Percentiles rank a stretch among this genome's conserved stretches.
These are phyloP conservation scores for Lepidocolaptes lacrymiger DNA, from an alignment of 2,797 vertebrate species.

Conservation along the genomic window DNA sequence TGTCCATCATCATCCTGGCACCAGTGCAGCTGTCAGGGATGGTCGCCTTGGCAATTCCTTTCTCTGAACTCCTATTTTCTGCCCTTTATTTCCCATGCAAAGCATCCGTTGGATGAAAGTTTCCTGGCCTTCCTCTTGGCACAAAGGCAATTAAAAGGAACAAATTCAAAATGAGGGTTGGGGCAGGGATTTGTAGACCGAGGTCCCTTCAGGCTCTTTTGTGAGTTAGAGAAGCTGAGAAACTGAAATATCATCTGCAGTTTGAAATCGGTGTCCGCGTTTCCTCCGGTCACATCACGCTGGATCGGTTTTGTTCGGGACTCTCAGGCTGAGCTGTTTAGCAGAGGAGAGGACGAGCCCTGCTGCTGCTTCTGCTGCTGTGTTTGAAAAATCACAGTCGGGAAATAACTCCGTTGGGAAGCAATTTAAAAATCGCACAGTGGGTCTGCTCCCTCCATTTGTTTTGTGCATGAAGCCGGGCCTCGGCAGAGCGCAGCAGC, in stretches of 20 bases:
- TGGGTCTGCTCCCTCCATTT: slow-evolving; percentile 21
- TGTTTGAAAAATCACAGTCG: not conserved
- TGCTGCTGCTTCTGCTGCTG: not conserved
- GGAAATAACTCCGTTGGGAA: slow-evolving; percentile 11
- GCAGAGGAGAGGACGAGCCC: not conserved
- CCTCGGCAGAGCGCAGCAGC: not conserved
- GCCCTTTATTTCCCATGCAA: not conserved
- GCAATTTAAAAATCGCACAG: not conserved
- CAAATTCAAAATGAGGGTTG: slow-evolving; percentile 3
- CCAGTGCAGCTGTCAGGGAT: not conserved
- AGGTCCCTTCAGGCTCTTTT: not conserved
- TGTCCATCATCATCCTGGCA: rapidly evolving
- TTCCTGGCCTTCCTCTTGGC: not conserved
- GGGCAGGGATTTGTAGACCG: slow-evolving; percentile 3
- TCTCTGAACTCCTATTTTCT: not conserved
- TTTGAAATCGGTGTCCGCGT: rapidly evolving
- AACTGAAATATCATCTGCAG: not conserved
- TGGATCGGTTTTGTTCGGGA: rapidly evolving
- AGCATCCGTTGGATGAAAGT: not conserved
- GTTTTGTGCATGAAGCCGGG: not conserved
- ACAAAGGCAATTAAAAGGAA: slow-evolving; percentile 56
- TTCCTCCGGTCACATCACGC: rapidly evolving
- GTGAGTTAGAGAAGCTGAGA: not conserved
- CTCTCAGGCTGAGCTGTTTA: not conserved
- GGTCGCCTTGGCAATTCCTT: not conserved